A percentile compares a stretch with the other conserved stretches of the same genome.
Evolutionary conservation across 2,113 vertebrate species (phyloP).

Genomic region (Glaucidium brasilianum): DNA sequence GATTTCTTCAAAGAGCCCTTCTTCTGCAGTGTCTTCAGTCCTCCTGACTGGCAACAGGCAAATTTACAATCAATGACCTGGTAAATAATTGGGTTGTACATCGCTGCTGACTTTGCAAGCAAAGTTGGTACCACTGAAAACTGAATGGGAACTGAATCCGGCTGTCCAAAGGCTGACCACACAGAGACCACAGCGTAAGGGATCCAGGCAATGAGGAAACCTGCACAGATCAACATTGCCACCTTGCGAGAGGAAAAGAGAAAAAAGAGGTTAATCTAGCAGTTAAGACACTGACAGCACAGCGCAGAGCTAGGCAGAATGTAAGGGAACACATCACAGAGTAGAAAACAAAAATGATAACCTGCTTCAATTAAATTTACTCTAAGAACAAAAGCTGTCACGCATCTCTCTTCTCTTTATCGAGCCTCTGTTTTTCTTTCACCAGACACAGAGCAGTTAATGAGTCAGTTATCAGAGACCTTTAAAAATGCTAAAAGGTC

Average conservation of each 20-base stretch:
- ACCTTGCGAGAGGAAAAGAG: slow-evolving; percentile 73
- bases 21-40: slow-evolving; percentile 69
- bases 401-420: background rate
- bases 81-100: slow-evolving; percentile 98
- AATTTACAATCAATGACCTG: slow-evolving; percentile 86
- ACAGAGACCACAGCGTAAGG: slow-evolving; percentile 92
- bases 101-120: slow-evolving; percentile 92
- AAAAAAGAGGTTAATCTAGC: background rate
- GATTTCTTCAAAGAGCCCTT: slow-evolving; percentile 74
- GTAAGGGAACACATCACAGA: background rate
- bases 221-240: slow-evolving; percentile 95
- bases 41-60: slow-evolving; percentile 68
- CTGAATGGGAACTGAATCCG: slow-evolving; percentile 84
- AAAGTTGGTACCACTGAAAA: slow-evolving; percentile 90
- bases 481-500: background rate
- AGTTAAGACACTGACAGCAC: background rate
- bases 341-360: background rate
- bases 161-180: slow-evolving; percentile 89
- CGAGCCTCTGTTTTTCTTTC: background rate
- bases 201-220: slow-evolving; percentile 94
- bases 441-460: background rate
- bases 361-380: background rate
- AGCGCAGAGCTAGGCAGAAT: background rate
- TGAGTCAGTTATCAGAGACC: background rate
- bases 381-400: background rate